Base-by-base conservation (phyloP, 2,113 vertebrate species). In the Dicerorhinus sumatrensis region DNA sequence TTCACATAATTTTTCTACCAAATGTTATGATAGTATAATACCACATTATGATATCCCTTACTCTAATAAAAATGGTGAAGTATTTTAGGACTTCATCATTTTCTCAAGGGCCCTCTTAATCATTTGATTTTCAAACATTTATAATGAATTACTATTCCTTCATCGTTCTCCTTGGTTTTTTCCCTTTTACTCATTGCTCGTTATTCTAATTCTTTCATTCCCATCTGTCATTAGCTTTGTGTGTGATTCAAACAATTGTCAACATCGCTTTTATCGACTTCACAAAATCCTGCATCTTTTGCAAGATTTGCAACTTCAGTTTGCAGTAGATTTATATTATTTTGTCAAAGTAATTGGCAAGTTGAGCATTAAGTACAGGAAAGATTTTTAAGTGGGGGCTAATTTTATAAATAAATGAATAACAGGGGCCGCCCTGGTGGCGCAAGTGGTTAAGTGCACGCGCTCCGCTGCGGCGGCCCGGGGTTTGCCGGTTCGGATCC, bases 41-140 rank as follows among this genome's bases (percentile, higher is more conserved):
- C 25, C 33, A 46, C 42, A 92, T 75, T 81, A 54, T 75, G 42
- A 60, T 84, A 73, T 39, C 63, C 42, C 7, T 93, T 80, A 46
- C 60, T 62, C 46, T 31, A 60, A 65, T 81, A 94, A 95, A 92
- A 96, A 91, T 42, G 87, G 72, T 79, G 75, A 83, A 97, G 91
- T 86, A 92, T 73, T 85, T 93, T 91, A 89, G 31, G 69, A 86
- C 51, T 95, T 97, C 56, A 72, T 67, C 36, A 56, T 96, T 91
- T 85, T 91, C 39, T 85, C 96, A 62, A 86, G 18, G 67, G 39
- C 6, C 48, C 54, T 62, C 67, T 91, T 81, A 80, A 62, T 62
- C 70, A 76, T 88, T 56, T 95, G 67, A 83, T 92, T 97, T 96
- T 88, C 72, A 94, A 90, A 76, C 36, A 92, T 92, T 92, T 86